Evolutionary conservation across 2,888 invertebrate genomes (phyloP), one percentile per base, ranked within the genome.

Genomic region (Nemoura dubitans): DNA sequence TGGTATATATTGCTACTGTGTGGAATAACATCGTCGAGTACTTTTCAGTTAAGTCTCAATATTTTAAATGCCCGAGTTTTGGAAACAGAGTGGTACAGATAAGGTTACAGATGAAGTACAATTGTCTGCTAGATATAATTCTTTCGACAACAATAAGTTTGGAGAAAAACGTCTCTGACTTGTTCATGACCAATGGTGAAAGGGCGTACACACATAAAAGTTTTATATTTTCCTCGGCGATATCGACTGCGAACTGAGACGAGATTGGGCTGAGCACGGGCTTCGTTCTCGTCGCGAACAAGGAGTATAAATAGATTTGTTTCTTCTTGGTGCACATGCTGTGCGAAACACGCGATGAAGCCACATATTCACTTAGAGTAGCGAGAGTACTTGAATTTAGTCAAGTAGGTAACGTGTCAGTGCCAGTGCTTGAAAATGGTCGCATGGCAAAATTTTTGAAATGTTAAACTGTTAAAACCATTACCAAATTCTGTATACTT

Each of bases 11-110:
- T 26, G 27, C 26, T 28, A 28, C 78, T 78, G 26, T 76, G 10
- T 81, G 28, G 81, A 81, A 81, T 81, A 81, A 81, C 81, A 81
- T 29, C 21, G 28, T n/a, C 30, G 30, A 81, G 81, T 81, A 81
- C 81, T 81, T 81, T 81, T 81, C 81, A 81, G 81, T 81, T 81
- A 81, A 30, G 81, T 81, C 81, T 27, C 81, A 81, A 81, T 81
- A 81, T 81, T 81, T 81, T 81, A 29, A 27, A 81, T 30, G 81
- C 28, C 59, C 14, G 59, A 59, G 59, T 59, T 21, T 36, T 59
- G 59, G 28, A 14, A 81, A 81, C 81, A 81, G 10, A n/a, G 16
- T 81, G 81, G 14, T 81, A 29, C 81, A 28, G 81, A 81, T 81
- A 81, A 28, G 81, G 26, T 81, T 81, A 81, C 59, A 59, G 59